phyloP scores from a whole-genome alignment of 2,888 invertebrate genomes.

The Caenorhabditis zanzibari region DNA sequence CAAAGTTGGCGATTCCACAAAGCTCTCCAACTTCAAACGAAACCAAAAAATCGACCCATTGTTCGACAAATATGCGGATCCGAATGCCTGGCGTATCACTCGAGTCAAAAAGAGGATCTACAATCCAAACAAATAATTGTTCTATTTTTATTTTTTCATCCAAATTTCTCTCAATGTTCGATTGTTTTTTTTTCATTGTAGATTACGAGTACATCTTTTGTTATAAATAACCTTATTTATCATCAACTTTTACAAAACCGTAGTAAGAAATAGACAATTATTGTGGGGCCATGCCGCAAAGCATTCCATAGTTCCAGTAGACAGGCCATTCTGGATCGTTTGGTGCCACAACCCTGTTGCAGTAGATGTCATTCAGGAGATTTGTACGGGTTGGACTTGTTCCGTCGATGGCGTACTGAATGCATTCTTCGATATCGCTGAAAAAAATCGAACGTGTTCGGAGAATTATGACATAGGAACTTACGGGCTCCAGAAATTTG shows the following conservation, averaged over 20 bases:
- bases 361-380: conserved; percentile 43
- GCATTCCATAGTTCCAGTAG: conserved; percentile 48
- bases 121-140: conserved; percentile 83
- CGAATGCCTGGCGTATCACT: conserved; percentile 99
- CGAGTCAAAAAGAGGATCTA: conserved; percentile 84
- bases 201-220: conserved; percentile 12
- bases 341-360: conserved; percentile 27
- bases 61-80: conserved; percentile 97
- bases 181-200: neutral
- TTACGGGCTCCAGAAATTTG: conserved; percentile 39
- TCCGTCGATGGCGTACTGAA: conserved; percentile 10
- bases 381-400: neutral
- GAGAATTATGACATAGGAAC: neutral
- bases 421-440: conserved; percentile 52
- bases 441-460: conserved; percentile 1
- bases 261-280: conserved; percentile 3
- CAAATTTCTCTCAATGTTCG: too few species aligned
- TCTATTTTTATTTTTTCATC: neutral
- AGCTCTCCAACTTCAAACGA: conserved; percentile 98
- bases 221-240: conserved; percentile 39
- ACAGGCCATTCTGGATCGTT: conserved; percentile 22
- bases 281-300: conserved; percentile 30
- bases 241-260: neutral
- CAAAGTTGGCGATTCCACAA: conserved; percentile 98
- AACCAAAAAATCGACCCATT: conserved; percentile 97